Evolutionary conservation across 30 jellyfish, hydroid and myxozoan species (phyloP).

Genomic region (Pelagia noctiluca): DNA sequence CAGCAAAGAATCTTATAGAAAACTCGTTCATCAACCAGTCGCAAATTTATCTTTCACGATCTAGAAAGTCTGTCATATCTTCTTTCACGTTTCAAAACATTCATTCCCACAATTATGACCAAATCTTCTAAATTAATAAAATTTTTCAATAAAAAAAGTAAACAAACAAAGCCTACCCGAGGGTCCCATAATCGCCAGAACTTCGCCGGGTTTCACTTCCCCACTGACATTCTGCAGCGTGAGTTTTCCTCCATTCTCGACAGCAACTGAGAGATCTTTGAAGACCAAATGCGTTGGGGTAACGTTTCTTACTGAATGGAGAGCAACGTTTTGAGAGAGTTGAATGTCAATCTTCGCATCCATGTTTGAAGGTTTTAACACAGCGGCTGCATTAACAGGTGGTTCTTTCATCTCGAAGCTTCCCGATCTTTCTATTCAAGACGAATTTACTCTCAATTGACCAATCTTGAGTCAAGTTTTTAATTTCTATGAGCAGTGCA

Average conservation of each 20-base stretch:
- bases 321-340: not conserved
- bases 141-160: not conserved
- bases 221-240: slow-evolving; percentile 69
- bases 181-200: slow-evolving; percentile 89
- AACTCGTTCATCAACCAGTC: too few species aligned
- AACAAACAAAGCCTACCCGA: slow-evolving; percentile 50
- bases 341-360: not conserved
- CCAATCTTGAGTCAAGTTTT: too few species aligned
- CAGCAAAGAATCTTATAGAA: too few species aligned
- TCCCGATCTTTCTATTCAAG: too few species aligned
- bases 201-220: slow-evolving; percentile 81
- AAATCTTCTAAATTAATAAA: not conserved
- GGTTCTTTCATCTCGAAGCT: too few species aligned
- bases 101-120: too few species aligned
- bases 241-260: slow-evolving; percentile 33
- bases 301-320: not conserved
- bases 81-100: too few species aligned
- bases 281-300: slow-evolving; percentile 65
- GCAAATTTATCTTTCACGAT: too few species aligned
- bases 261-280: slow-evolving; percentile 46
- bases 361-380: slow-evolving; percentile 1
- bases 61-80: too few species aligned
- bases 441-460: too few species aligned
- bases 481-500: too few species aligned
- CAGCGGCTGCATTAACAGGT: too few species aligned